Base-by-base conservation (phyloP, 2,113 vertebrate genomes). In the Dipodomys spectabilis region DNA sequence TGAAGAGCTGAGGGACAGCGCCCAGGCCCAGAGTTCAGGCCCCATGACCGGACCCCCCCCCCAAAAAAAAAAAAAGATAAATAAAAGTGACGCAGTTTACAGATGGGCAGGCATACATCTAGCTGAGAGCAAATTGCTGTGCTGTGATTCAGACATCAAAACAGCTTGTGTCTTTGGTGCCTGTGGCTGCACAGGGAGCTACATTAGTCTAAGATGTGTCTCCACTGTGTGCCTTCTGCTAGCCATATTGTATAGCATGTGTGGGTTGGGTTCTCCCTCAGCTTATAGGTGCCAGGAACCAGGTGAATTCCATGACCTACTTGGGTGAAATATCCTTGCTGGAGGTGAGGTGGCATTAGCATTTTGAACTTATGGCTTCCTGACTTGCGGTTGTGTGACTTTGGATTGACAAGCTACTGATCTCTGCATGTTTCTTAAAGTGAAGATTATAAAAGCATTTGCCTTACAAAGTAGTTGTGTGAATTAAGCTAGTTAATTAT, bases 41-140 rank as follows among this genome's bases (percentile, higher is more conserved):
- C 39, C 39, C 39, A 39, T 39, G 39, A 39, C 39, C 39, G 39
- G 39, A 39, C 39, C 39, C 39, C 39, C 39, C 39, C 39, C 39
- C 39, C 5, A 39, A 39, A 39, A 39, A 39, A 39, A 39, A 39
- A 39, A 39, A 39, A 39, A 39, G 3, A 35, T 35, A 35, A 39
- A 39, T 39, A 39, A 39, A 39, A 39, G 39, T 39, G 39, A 39
- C 39, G 39, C 39, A 45, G 89, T 85, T 81, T 88, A 67, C 30
- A 95, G 91, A 82, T 87, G 53, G 69, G 30, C 78, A 86, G 92
- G 81, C 78, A 45, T 60, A 62, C 18, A 53, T 69, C 82, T 94
- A 60, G 71, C 83, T 69, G 88, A 88, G 94, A 95, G 86, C 65
- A 71, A 86, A 71, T 82, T 71, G 75, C 91, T 95, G 10, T 73